phyloP scores from a whole-genome alignment of 2,888 invertebrate genomes.

The Caenorhabditis japonica region DNA sequence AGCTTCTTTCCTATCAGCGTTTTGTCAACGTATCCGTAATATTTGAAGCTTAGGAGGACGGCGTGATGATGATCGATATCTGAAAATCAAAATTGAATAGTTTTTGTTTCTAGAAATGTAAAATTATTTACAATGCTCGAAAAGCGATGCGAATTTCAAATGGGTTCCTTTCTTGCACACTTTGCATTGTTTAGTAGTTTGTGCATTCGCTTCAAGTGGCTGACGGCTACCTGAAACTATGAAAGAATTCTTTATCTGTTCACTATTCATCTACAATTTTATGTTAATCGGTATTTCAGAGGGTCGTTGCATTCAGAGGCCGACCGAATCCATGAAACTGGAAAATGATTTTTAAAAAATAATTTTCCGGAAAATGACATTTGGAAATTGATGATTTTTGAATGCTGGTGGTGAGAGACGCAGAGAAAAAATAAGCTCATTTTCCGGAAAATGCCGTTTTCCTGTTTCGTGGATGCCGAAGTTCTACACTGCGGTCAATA shows the following conservation, averaged over 20 bases:
- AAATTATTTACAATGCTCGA: constrained; percentile 26
- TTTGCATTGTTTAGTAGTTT: constrained; percentile 25
- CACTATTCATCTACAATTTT: too few relatives aligned
- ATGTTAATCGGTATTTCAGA: too few relatives aligned
- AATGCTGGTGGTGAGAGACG: too few relatives aligned
- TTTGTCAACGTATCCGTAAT: constrained; percentile 18
- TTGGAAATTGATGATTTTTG: too few relatives aligned
- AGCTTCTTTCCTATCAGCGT: constrained; percentile 25
- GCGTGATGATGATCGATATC: constrained; percentile 32
- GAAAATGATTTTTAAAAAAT: too few relatives aligned
- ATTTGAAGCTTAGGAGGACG: constrained; percentile 7
- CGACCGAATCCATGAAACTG: too few relatives aligned
- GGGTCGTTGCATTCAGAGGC: too few relatives aligned
- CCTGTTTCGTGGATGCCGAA: too few relatives aligned
- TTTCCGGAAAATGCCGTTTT: too few relatives aligned
- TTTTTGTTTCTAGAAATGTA: neutral
- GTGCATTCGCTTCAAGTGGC: neutral
- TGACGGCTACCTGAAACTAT: constrained; percentile 7
- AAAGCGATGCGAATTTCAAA: constrained; percentile 20
- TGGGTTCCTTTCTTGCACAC: constrained; percentile 31
- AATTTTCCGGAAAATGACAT: too few relatives aligned
- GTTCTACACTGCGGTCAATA: too few relatives aligned
- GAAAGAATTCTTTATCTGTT: neutral
- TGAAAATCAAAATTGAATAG: neutral
- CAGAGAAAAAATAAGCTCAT: too few relatives aligned